Conservation (phyloP, 2,797 vertebrate species). For the Aldrovandia affinis region DNA sequence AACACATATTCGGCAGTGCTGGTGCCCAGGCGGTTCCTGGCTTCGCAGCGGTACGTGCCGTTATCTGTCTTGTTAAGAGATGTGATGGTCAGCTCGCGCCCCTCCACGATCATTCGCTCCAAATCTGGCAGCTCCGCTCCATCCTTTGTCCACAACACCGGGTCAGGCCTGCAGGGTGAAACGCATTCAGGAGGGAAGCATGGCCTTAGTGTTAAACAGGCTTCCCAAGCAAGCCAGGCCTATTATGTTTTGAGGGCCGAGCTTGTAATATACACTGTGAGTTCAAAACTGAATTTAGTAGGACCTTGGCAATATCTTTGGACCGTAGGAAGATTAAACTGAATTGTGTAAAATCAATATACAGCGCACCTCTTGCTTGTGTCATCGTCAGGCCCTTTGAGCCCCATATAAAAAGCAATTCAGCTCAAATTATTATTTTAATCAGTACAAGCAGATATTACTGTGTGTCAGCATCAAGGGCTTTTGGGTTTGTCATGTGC, state of each 20-base stretch:
- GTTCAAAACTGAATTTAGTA: background rate
- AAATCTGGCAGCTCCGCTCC: conserved; percentile 92
- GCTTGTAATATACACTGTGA: conserved; percentile 26
- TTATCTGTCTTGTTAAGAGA: conserved; percentile 99
- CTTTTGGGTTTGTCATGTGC: background rate
- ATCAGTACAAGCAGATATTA: conserved; percentile 4
- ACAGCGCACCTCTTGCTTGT: background rate
- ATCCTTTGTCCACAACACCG: conserved; percentile 96
- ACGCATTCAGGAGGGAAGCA: background rate
- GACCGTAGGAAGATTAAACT: background rate
- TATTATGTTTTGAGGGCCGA: conserved; percentile 14
- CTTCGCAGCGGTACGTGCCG: conserved; percentile 97
- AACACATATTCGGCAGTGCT: conserved; percentile 93
- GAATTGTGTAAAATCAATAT: conserved; percentile 12
- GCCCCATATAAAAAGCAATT: conserved; percentile 5
- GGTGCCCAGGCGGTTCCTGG: conserved; percentile 92
- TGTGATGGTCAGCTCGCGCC: conserved; percentile 91
- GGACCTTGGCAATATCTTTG: background rate
- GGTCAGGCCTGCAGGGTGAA: conserved; percentile 82
- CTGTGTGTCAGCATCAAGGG: background rate
- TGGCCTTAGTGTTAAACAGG: background rate
- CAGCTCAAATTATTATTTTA: conserved; percentile 16
- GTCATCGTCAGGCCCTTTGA: background rate
- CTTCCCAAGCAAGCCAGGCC: conserved; percentile 9
- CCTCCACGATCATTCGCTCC: conserved; percentile 94